Evolutionary conservation across 2,797 vertebrate species (phyloP).

Genomic region (Alosa sapidissima): DNA sequence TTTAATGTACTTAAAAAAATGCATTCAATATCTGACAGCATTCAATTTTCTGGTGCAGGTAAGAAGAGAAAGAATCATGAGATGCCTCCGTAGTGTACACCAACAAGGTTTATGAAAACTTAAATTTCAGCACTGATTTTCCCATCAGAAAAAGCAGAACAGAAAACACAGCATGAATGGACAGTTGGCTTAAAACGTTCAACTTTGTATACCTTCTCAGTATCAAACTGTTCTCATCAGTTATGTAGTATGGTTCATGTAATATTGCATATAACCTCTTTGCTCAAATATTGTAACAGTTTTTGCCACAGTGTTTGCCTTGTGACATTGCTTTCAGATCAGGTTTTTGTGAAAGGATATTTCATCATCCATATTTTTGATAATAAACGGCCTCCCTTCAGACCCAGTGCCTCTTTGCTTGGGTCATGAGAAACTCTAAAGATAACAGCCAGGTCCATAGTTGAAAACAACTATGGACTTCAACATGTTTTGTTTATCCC

Average conservation of each 20-base stretch:
- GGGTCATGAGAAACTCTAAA: too few relatives aligned
- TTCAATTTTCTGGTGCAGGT: slow-evolving; percentile 25
- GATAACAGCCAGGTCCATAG: too few relatives aligned
- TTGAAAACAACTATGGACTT: too few relatives aligned
- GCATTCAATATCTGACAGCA: neutral
- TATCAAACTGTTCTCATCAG: neutral
- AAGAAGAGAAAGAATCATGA: neutral
- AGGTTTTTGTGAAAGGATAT: neutral
- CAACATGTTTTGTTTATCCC: too few relatives aligned
- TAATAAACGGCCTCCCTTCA: neutral
- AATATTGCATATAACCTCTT: too few relatives aligned
- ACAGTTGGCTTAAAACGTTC: neutral
- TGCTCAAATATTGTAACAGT: neutral
- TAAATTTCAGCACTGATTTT: slow-evolving; percentile 27
- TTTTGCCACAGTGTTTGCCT: neutral
- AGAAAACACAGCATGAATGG: neutral
- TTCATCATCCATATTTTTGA: neutral
- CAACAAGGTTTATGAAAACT: slow-evolving; percentile 53
- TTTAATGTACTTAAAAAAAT: neutral
- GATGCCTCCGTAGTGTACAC: slow-evolving; percentile 33
- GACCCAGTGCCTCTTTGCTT: too few relatives aligned
- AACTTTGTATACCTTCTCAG: neutral
- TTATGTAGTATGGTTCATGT: neutral
- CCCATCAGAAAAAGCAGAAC: neutral
- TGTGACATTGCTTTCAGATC: neutral